Conservation (phyloP, 2,888 invertebrate genomes). For the Drosophila dives region DNA sequence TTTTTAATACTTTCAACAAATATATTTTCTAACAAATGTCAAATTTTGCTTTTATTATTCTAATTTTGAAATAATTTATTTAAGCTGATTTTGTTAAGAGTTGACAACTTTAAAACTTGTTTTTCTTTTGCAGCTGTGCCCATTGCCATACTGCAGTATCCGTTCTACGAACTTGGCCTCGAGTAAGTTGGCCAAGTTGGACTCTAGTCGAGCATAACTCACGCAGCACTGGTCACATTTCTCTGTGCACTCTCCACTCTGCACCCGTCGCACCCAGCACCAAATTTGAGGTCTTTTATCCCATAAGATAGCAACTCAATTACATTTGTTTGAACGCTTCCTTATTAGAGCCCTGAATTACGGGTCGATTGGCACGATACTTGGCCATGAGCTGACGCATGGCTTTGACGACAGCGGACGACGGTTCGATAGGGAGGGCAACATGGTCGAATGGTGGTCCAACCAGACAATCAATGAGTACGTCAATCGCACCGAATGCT, state of each 20-base stretch:
- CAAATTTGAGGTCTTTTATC: slow-evolving; percentile 36
- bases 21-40: not conserved
- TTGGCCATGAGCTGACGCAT: slow-evolving; percentile 91
- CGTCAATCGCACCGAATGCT: slow-evolving; percentile 91
- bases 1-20: not conserved
- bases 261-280: slow-evolving; percentile 25
- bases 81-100: not conserved
- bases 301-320: slow-evolving; percentile 46
- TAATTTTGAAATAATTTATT: not conserved
- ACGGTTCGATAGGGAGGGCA: slow-evolving; percentile 93
- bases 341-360: slow-evolving; percentile 90
- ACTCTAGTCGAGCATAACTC: slow-evolving; percentile 17
- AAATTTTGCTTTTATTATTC: not conserved
- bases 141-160: slow-evolving; percentile 92
- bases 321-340: slow-evolving; percentile 51
- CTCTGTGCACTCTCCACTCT: slow-evolving; percentile 20
- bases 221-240: slow-evolving; percentile 19
- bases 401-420: slow-evolving; percentile 87
- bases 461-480: slow-evolving; percentile 91
- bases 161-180: slow-evolving; percentile 93
- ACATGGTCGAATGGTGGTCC: slow-evolving; percentile 96
- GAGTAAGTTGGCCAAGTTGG: slow-evolving; percentile 88
- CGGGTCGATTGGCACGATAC: slow-evolving; percentile 91
- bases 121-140: slow-evolving; percentile 89
- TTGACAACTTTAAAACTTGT: not conserved